These are phyloP conservation scores for Melikaiella ostensackeni DNA, from an alignment of 2,888 invertebrate species.

Conservation along the genomic window DNA sequence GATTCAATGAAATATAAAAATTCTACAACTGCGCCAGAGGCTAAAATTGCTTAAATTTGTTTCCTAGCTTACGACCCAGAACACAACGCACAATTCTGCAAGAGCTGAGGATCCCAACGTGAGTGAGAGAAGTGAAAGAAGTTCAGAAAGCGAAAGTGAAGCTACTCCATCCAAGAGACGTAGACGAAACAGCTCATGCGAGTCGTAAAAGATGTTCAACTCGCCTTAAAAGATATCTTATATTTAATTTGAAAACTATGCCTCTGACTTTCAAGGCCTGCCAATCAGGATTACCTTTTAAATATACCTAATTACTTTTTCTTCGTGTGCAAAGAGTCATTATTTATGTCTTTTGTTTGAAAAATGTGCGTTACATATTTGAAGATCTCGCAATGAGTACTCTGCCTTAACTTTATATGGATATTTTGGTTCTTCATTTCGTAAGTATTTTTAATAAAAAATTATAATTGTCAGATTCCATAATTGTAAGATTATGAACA, in stretches of 20 bases:
- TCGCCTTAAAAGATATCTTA: not conserved
- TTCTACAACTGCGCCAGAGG: not conserved
- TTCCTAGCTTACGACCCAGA: slow-evolving; percentile 25
- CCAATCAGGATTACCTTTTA: no score
- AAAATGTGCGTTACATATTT: not conserved
- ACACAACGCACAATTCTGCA: slow-evolving; percentile 31
- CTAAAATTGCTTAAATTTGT: not conserved
- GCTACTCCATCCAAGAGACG: slow-evolving; percentile 41
- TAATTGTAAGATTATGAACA: no score
- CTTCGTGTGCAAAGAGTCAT: no score
- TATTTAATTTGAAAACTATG: no score
- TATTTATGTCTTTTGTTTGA: not conserved
- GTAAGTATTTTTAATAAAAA: not conserved
- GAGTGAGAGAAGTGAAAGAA: slow-evolving; percentile 12
- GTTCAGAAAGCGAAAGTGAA: not conserved
- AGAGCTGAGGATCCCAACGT: slow-evolving; percentile 40
- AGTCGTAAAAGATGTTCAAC: not conserved
- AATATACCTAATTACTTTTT: no score
- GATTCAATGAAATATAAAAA: not conserved
- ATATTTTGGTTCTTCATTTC: not conserved
- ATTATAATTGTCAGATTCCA: no score
- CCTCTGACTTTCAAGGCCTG: no score
- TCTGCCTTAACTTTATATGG: not conserved
- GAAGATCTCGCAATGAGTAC: not conserved
- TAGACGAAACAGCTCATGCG: slow-evolving; percentile 26